Evolutionary conservation across 2,797 vertebrate genomes (phyloP), one percentile per base, ranked within the genome.

Genomic region (Channallabes apus): DNA sequence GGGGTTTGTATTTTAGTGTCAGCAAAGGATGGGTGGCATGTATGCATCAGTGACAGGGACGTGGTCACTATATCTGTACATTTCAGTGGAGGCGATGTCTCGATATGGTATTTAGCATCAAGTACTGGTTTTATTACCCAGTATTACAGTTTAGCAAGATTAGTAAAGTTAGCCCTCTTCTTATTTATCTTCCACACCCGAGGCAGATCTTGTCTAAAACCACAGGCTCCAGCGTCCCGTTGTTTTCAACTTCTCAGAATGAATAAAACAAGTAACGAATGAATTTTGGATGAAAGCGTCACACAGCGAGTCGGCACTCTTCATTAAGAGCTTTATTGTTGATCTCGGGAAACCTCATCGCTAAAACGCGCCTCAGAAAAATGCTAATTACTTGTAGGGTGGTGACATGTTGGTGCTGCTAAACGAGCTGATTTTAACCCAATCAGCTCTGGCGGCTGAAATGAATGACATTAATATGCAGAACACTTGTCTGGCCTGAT

Each of bases 241-340:
- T 82, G 89, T 94, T 89, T 93, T 92, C 84, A 94, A 94, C 94
- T 95, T 93, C 92, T 91, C 93, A 89, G 91, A 92, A 94, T 95
- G 93, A 96, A 95, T 95, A 95, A 95, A 95, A 95, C 93, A 95
- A 92, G 92, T 92, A 95, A 94, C 93, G 91, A 95, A 96, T 96
- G 88, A 93, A 96, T 95, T 94, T 95, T 94, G 92, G 90, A 95
- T 95, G 94, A 93, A 94, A 94, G 93, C 90, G 82, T 91, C 94
- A 86, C 94, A 92, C 93, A 88, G 90, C 93, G 93, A 92, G 90
- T 89, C 88, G 88, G 90, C 89, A 91, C 65, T 88, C 90, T 92
- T 95, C 93, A 95, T 95, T 95, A 95, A 89, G 85, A 90, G 86
- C 91, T 95, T 90, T 94, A 95, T 95, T 95, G 95, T 95, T 95